phyloP scores from a whole-genome alignment of 2,797 vertebrate genomes.

The Thunnus albacares region DNA sequence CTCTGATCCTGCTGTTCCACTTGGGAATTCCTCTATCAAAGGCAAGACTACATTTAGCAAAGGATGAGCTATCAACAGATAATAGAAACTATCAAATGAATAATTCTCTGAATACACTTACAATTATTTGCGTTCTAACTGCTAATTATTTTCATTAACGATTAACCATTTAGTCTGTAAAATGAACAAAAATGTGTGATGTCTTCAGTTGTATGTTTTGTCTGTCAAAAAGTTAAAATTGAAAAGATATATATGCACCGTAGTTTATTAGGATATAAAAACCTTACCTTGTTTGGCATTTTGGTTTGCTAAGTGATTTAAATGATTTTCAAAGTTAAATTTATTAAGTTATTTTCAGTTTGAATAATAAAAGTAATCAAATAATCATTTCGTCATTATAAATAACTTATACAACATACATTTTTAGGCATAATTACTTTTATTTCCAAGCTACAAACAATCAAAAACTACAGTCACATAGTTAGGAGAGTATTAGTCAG shows the following conservation, averaged over 20 bases:
- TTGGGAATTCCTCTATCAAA: not conserved
- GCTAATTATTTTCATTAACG: not conserved
- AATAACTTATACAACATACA: not conserved
- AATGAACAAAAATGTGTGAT: too few relatives aligned
- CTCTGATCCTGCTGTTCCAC: not conserved
- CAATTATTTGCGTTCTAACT: not conserved
- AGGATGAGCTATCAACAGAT: not conserved
- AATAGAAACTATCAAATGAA: not conserved
- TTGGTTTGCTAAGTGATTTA: too few relatives aligned
- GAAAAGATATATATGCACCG: not conserved
- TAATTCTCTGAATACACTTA: not conserved
- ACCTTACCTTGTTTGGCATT: not conserved
- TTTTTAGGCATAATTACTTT: too few relatives aligned
- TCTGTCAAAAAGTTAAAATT: not conserved
- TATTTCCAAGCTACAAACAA: not conserved
- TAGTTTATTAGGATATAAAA: not conserved
- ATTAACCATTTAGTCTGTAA: not conserved
- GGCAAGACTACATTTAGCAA: not conserved
- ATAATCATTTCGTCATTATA: not conserved
- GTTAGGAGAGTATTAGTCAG: not conserved
- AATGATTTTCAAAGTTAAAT: too few relatives aligned
- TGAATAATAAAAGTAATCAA: not conserved
- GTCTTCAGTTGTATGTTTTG: too few relatives aligned
- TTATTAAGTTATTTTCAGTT: not conserved
- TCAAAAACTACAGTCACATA: not conserved